Conservation (phyloP, 2,113 vertebrate species). For the Laticauda colubrina region DNA sequence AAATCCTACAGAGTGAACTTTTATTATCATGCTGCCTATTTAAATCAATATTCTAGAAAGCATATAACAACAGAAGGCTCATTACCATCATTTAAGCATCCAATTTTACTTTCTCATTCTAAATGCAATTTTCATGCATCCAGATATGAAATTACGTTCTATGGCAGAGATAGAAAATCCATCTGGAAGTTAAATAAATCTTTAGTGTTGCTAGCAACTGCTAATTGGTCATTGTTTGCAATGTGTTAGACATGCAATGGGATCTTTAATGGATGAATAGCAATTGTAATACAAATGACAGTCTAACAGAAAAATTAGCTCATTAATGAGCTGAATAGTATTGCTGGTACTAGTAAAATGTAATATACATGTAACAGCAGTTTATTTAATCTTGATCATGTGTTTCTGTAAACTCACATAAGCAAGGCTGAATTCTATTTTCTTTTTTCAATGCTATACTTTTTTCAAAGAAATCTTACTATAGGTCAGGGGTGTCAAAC, state of each 20-base stretch:
- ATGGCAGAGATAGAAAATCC: not conserved
- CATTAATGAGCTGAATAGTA: not conserved
- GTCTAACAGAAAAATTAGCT: slow-evolving; percentile 8
- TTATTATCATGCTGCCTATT: not conserved
- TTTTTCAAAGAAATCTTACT: not conserved
- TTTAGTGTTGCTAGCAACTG: not conserved
- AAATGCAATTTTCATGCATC: not conserved
- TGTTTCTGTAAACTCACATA: not conserved
- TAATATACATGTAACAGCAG: not conserved
- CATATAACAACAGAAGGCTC: not conserved
- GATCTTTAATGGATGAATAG: slow-evolving; percentile 11
- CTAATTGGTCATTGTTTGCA: not conserved
- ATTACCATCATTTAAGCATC: not conserved
- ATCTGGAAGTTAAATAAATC: not conserved
- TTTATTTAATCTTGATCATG: slow-evolving; percentile 2
- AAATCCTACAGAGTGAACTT: not conserved
- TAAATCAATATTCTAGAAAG: not conserved
- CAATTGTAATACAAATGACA: not conserved
- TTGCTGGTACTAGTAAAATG: not conserved
- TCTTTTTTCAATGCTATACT: not conserved
- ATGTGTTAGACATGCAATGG: not conserved
- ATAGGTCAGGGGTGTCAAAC: no score
- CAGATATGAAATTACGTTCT: slow-evolving; percentile 14
- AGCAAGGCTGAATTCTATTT: not conserved
- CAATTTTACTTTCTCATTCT: not conserved